These are phyloP conservation scores for Peucedramus taeniatus DNA, from an alignment of 2,113 vertebrate genomes.

Conservation along the genomic window DNA sequence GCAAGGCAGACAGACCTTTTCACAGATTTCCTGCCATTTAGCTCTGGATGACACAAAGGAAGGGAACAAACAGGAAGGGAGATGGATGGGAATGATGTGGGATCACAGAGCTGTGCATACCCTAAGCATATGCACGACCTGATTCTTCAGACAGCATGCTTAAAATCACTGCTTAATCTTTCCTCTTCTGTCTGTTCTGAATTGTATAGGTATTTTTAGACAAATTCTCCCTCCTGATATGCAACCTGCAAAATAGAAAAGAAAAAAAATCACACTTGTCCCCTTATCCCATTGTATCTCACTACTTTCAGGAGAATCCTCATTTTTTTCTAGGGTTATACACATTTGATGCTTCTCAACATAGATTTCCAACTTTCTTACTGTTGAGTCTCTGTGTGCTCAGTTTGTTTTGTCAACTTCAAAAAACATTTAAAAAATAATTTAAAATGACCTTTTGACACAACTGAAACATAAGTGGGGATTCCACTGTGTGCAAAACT, in stretches of 20 bases:
- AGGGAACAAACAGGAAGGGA: not conserved
- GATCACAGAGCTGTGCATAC: not conserved
- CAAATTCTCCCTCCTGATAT: not conserved
- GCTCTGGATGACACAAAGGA: not conserved
- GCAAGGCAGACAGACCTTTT: not conserved
- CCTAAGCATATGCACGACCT: not conserved
- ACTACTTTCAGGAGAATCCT: not conserved
- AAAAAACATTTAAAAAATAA: not conserved
- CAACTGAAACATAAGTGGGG: not conserved
- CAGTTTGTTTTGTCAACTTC: not conserved
- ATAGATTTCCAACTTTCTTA: not conserved
- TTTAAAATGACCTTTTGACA: not conserved
- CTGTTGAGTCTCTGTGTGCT: not conserved
- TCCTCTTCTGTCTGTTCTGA: not conserved
- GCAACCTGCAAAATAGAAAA: not conserved
- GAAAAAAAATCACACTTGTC: not conserved
- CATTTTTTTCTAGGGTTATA: not conserved
- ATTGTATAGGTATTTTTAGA: not conserved
- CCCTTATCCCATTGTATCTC: not conserved
- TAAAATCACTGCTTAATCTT: not conserved
- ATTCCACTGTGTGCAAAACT: not conserved
- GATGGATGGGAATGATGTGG: not conserved
- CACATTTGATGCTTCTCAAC: not conserved
- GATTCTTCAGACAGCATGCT: conserved; percentile 10
- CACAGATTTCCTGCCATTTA: conserved; percentile 17